Evolutionary conservation across 2,113 vertebrate genomes (phyloP).

Genomic region (Fulica atra): DNA sequence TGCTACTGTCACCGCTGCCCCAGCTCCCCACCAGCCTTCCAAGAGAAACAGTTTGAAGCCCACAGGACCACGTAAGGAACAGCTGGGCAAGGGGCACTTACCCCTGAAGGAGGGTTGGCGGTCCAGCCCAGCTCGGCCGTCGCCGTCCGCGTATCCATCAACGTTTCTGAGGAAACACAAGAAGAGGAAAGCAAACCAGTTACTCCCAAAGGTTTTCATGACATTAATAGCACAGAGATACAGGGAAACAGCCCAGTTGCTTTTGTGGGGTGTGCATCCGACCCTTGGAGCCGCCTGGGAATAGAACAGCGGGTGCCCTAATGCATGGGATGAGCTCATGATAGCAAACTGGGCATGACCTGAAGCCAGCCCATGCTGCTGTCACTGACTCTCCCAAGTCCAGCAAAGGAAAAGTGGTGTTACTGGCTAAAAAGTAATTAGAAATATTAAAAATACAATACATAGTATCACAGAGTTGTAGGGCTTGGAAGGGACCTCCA

Average conservation of each 20-base stretch:
- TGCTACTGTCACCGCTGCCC: neutral
- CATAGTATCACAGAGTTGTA: too few relatives aligned
- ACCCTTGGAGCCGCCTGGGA: neutral
- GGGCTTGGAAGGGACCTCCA: too few relatives aligned
- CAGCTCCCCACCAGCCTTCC: fast-evolving
- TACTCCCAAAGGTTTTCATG: neutral
- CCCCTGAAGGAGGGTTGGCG: constrained; percentile 94
- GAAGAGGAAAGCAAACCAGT: neutral
- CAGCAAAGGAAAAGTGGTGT: neutral
- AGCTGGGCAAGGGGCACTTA: constrained; percentile 72
- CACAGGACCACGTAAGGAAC: fast-evolving
- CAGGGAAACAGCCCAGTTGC: neutral
- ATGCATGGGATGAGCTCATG: neutral
- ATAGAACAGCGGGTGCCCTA: neutral
- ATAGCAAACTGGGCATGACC: fast-evolving
- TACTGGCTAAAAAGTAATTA: too few relatives aligned
- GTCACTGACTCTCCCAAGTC: neutral
- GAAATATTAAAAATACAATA: too few relatives aligned
- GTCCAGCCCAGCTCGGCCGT: constrained; percentile 98
- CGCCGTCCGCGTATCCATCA: constrained; percentile 97
- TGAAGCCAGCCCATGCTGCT: neutral
- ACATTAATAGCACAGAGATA: neutral
- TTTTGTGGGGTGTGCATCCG: neutral
- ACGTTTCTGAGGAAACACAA: constrained; percentile 83
- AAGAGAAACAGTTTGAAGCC: neutral